Evolutionary conservation across 1,140 invertebrate genomes (phyloP).

Genomic region (Drosophila aff.): DNA sequence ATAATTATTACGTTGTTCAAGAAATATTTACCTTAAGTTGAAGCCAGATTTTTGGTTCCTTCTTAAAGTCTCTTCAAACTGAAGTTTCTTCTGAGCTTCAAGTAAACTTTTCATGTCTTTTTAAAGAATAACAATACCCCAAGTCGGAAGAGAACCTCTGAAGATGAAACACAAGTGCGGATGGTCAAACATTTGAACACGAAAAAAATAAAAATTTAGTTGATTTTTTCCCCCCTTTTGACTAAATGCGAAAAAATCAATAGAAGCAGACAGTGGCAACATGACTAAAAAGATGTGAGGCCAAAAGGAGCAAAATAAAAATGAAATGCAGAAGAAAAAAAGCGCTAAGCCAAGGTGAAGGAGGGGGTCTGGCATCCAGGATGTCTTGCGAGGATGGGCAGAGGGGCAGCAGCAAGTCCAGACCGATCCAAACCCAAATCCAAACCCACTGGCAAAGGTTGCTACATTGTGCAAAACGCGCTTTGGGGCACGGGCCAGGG

Average conservation of each 20-base stretch:
- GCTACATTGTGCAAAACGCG: conserved; percentile 76
- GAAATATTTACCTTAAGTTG: background rate
- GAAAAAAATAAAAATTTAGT: conserved; percentile 51
- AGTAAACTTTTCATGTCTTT: background rate
- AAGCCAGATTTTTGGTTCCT: rapidly evolving
- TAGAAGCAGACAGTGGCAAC: conserved; percentile 81
- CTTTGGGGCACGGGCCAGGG: conserved; percentile 21
- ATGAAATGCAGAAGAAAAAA: conserved; percentile 56
- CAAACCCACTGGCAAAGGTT: conserved; percentile 55
- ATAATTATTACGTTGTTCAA: background rate
- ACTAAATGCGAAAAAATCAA: conserved; percentile 82
- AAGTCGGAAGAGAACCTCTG: background rate
- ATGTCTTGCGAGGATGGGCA: conserved; percentile 45
- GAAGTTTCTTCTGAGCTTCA: background rate
- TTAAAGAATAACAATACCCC: conserved; percentile 1
- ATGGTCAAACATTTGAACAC: conserved; percentile 75
- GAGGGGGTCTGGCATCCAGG: conserved; percentile 18
- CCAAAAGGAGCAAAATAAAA: conserved; percentile 67
- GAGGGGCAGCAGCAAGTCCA: conserved; percentile 23
- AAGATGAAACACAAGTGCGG: conserved; percentile 48
- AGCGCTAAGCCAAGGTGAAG: conserved; percentile 43
- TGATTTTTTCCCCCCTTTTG: conserved; percentile 29
- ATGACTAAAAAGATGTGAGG: conserved; percentile 71
- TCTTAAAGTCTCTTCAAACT: background rate
- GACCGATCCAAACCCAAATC: conserved; percentile 12